phyloP scores from a whole-genome alignment of 2,797 vertebrate genomes.

The Pseudochaenichthys georgianus region DNA sequence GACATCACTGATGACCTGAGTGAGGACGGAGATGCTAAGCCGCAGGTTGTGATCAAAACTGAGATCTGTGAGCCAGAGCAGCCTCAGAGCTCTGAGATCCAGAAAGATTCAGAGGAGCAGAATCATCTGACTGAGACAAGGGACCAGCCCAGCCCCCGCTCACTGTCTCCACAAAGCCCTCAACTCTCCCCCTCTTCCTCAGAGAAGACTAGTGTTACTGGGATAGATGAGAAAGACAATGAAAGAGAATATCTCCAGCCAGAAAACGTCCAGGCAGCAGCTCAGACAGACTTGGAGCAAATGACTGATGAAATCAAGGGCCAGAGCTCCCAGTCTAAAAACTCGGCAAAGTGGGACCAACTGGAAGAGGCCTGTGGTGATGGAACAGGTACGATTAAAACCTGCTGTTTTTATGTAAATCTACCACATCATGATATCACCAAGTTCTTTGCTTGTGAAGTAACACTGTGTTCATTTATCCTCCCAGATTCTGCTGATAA shows the following conservation, averaged over 20 bases:
- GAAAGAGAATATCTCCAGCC: background rate
- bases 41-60: slow-evolving; percentile 4
- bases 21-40: slow-evolving; percentile 62
- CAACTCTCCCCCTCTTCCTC: background rate
- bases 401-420: background rate
- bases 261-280: slow-evolving; percentile 14
- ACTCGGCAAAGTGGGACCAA: slow-evolving; percentile 15
- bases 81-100: background rate
- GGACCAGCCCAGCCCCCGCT: background rate
- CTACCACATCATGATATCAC: background rate
- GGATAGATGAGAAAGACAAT: background rate
- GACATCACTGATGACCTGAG: slow-evolving; percentile 95
- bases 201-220: slow-evolving; percentile 15
- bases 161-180: slow-evolving; percentile 20
- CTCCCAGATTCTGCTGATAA: slow-evolving; percentile 46
- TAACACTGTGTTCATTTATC: background rate
- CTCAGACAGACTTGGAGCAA: slow-evolving; percentile 27
- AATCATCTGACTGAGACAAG: slow-evolving; percentile 1
- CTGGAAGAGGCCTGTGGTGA: slow-evolving; percentile 35
- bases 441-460: background rate
- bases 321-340: slow-evolving; percentile 35
- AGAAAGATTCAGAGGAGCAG: slow-evolving; percentile 13
- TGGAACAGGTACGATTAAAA: slow-evolving; percentile 48
- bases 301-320: slow-evolving; percentile 4
- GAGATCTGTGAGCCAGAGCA: slow-evolving; percentile 23